These are phyloP conservation scores for Caradrina clavipalpis DNA, from an alignment of 2,888 invertebrate genomes.

Conservation along the genomic window DNA sequence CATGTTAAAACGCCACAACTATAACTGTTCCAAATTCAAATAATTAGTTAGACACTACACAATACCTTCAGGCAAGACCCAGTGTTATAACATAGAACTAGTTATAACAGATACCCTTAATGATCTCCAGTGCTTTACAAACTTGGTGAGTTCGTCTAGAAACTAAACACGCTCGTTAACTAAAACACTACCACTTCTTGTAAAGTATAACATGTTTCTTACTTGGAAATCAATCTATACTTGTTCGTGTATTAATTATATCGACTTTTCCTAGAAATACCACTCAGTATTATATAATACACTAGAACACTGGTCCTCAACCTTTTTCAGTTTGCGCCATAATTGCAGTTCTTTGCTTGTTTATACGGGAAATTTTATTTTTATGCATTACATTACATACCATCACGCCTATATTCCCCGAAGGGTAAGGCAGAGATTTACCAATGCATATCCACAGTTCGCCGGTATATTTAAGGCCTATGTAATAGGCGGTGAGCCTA, in stretches of 20 bases:
- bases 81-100: neutral
- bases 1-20: no score
- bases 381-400: no score
- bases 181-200: neutral
- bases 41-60: neutral
- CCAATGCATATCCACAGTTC: no score
- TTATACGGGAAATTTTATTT: no score
- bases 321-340: no score
- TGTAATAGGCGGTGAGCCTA: no score
- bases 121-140: conserved; percentile 3
- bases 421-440: no score
- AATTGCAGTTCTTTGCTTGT: no score
- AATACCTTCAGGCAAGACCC: neutral
- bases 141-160: conserved; percentile 7
- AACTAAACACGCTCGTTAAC: conserved; percentile 2
- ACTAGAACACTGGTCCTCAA: neutral
- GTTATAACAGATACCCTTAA: conserved; percentile 7
- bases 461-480: no score
- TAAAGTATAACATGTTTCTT: neutral
- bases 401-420: no score
- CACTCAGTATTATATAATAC: neutral
- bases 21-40: neutral
- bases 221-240: conserved; percentile 25
- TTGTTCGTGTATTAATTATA: conserved; percentile 12
- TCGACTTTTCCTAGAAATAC: conserved; percentile 3